Evolutionary conservation across 2,113 vertebrate species (phyloP).

Genomic region (Chlamydotis undulata): DNA sequence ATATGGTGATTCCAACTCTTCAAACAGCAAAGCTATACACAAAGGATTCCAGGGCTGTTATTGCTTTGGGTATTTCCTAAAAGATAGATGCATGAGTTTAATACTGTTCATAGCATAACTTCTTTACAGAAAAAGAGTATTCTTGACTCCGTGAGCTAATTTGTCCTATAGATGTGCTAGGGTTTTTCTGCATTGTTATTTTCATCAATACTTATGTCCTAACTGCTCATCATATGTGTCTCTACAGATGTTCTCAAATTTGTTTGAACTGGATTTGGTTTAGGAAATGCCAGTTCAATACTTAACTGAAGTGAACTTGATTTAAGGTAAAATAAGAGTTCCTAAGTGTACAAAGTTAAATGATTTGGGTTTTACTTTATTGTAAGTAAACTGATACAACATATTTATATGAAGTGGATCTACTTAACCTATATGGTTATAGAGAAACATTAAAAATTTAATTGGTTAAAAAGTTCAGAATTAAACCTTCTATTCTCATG

Average conservation of each 20-base stretch:
- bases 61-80: background rate
- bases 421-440: background rate
- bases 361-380: background rate
- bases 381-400: background rate
- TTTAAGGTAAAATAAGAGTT: background rate
- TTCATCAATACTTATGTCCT: background rate
- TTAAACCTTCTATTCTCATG: background rate
- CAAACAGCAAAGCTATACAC: background rate
- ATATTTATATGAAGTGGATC: background rate
- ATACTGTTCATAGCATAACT: background rate
- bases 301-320: background rate
- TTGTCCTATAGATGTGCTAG: background rate
- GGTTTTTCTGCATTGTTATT: background rate
- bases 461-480: background rate
- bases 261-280: background rate
- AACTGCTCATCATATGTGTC: fast-evolving
- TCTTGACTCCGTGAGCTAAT: background rate
- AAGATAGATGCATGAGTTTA: background rate
- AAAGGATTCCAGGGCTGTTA: background rate
- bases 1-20: background rate
- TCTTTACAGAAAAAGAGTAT: background rate
- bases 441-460: background rate
- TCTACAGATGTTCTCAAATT: background rate
- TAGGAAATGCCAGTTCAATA: background rate
- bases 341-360: background rate